Base-by-base conservation (phyloP, 2,888 invertebrate species). In the Pilophorus perplexus region DNA sequence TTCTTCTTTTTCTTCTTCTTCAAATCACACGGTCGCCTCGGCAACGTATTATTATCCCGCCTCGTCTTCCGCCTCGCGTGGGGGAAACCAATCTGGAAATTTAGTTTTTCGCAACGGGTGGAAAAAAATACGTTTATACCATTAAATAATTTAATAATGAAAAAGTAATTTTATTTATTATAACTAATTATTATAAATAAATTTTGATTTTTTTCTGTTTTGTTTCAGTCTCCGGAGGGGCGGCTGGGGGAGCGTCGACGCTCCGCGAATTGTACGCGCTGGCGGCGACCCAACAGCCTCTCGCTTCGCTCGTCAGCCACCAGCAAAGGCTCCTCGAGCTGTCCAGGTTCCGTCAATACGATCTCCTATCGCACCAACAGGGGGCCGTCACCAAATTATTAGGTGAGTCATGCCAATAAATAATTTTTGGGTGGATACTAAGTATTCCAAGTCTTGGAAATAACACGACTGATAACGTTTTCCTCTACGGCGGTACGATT, bases 321-420 rank as follows among this genome's bases (percentile, higher is more conserved):
- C 88, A 89, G 75, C 88, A 89, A 75, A 81, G 91, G 70, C 82
- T 92, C 4, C 78, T 92, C 74, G 92, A 92, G 77, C 79, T 92
- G 72, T 90, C 90, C 42, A 73, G 78, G 46, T 81, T 81, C 81
- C 82, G 93, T 72, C 93, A 93, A 75, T 93, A 93, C 73, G 93
- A 93, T 79, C 83, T 93, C 75, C 83, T 93, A 65, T 89, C 89
- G 68, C 81, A 81, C 74, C 92, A 93, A 80, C 92, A 93, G 80
- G 92, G 92, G 74, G 92, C 92, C 75, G 93, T 82, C 73, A 91
- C 90, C 72, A 93, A 93, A 80, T 82, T 93, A 76, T 81, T 93
- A 76, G 93, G 93, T 92, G 80, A 88, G 89, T 79, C n/a, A n/a
- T n/a, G n/a, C n/a, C n/a, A n/a, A n/a, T n/a, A n/a, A n/a, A n/a